phyloP scores from a whole-genome alignment of 2,888 invertebrate species.

The Agrochola litura region DNA sequence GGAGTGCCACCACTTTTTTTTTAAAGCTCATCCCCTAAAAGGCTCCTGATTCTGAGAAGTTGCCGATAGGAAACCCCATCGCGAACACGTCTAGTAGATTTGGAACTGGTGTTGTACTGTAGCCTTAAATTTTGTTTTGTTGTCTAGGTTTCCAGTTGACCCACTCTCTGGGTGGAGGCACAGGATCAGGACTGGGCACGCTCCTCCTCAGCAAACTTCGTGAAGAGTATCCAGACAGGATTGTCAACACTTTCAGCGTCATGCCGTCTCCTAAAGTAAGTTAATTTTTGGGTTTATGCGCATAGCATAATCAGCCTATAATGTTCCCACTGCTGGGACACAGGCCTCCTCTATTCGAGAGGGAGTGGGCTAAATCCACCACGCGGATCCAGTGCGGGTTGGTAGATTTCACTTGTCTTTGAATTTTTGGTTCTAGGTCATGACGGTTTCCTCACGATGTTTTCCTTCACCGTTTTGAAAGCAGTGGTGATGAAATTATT shows the following conservation, averaged over 20 bases:
- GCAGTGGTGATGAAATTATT: background rate
- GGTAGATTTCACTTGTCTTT: too few relatives aligned
- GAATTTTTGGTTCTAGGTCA: background rate
- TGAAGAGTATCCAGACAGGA: constrained; percentile 96
- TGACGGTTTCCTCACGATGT: background rate
- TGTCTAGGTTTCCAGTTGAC: constrained; percentile 92
- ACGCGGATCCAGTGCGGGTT: too few relatives aligned
- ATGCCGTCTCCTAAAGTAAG: constrained; percentile 95
- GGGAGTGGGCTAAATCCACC: background rate
- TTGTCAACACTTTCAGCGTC: constrained; percentile 95
- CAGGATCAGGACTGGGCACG: constrained; percentile 96
- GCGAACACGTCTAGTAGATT: background rate
- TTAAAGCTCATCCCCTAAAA: too few relatives aligned
- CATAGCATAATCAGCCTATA: background rate
- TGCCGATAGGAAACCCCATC: background rate
- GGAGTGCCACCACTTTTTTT: too few relatives aligned
- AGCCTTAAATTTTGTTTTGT: background rate
- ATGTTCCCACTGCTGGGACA: background rate
- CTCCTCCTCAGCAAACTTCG: constrained; percentile 94
- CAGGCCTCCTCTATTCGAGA: too few relatives aligned
- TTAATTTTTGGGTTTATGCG: constrained; percentile 1
- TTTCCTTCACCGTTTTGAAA: too few relatives aligned
- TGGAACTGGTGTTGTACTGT: background rate
- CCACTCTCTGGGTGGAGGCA: constrained; percentile 95
- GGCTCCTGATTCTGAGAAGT: background rate